Percentiles rank a stretch among this genome's conserved stretches.
Conservation (phyloP, 1,140 invertebrate genomes). For the Neodiprion fabricii region DNA sequence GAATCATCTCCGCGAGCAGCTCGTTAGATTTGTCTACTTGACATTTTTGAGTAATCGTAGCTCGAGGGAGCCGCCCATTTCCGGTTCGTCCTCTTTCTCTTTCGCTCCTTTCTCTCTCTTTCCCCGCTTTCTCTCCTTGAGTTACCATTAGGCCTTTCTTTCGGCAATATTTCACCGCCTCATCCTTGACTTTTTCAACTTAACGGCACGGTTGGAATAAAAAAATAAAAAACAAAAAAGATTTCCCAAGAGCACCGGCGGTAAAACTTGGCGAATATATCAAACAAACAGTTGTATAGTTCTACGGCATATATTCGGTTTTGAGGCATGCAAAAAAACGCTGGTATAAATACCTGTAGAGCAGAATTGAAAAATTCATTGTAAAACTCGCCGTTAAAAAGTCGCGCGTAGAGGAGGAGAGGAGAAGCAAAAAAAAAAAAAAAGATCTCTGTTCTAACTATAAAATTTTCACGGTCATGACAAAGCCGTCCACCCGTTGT, state of each 20-base stretch:
- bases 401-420: neutral
- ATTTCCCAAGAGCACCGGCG: neutral
- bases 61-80: too few species aligned
- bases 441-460: neutral
- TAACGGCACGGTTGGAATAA: neutral
- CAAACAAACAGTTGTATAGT: neutral
- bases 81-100: too few species aligned
- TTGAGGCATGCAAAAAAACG: neutral
- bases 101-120: too few species aligned
- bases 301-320: neutral
- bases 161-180: neutral
- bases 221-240: neutral
- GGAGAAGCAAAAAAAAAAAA: neutral
- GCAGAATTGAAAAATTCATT: too few species aligned
- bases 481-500: too few species aligned
- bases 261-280: neutral
- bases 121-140: neutral
- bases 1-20: too few species aligned
- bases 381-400: too few species aligned
- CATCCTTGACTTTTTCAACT: neutral
- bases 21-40: too few species aligned
- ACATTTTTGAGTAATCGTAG: too few species aligned
- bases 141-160: neutral
- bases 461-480: neutral
- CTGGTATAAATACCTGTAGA: too few species aligned